phyloP scores from a whole-genome alignment of 30 jellyfish, hydroid and myxozoan species.

The Pseudorhiza aurosa region DNA sequence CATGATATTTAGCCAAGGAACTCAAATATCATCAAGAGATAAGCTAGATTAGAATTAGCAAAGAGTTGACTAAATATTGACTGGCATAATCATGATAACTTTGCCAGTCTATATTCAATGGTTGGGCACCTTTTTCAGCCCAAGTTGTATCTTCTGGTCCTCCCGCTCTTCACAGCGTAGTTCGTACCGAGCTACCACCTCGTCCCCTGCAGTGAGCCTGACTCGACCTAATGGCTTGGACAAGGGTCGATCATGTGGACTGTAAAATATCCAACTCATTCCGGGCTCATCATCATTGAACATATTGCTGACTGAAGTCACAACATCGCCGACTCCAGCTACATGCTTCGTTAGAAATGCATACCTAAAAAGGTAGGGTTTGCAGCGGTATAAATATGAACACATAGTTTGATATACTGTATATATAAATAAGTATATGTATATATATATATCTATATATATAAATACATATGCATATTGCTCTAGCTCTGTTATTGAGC shows the following conservation, averaged over 20 bases:
- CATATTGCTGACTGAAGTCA: constrained; percentile 53
- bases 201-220: constrained; percentile 67
- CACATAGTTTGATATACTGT: no score
- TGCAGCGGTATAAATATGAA: no score
- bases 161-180: constrained; percentile 52
- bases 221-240: constrained; percentile 43
- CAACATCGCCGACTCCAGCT: constrained; percentile 74
- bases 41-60: no score
- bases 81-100: no score
- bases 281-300: constrained; percentile 74
- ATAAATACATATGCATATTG: no score
- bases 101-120: no score
- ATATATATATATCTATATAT: no score
- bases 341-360: constrained; percentile 41
- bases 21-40: no score
- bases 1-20: no score
- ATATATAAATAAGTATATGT: no score
- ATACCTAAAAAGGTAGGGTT: constrained; percentile 48
- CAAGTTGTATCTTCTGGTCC: constrained; percentile 69
- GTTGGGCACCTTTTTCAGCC: constrained; percentile 9
- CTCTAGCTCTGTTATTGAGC: no score
- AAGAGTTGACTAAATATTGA: no score
- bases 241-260: constrained; percentile 53
- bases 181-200: constrained; percentile 75
- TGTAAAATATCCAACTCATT: constrained; percentile 70